Evolutionary conservation across 1,140 invertebrate genomes (phyloP).

Genomic region (Patella vulgata): DNA sequence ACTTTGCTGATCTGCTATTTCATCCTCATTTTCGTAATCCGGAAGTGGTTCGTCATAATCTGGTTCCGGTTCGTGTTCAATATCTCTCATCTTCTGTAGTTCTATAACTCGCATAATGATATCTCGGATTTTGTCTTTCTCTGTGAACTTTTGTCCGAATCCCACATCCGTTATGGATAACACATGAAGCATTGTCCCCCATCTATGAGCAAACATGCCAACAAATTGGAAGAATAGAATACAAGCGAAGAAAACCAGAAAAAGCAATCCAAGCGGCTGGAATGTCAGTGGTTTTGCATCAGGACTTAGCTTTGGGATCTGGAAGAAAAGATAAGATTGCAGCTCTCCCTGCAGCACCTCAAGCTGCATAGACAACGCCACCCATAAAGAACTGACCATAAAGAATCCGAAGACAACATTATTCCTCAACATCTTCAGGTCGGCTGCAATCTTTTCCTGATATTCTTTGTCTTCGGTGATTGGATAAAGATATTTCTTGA

Average conservation of each 20-base stretch:
- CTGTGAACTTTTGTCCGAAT: constrained; percentile 37
- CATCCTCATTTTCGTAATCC: constrained; percentile 35
- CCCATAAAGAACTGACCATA: constrained; percentile 97
- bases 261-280: constrained; percentile 67
- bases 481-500: constrained; percentile 54
- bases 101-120: constrained; percentile 46
- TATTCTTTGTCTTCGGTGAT: constrained; percentile 51
- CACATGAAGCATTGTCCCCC: constrained; percentile 97
- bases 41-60: constrained; percentile 47
- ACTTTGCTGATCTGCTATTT: constrained; percentile 31
- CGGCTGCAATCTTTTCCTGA: constrained; percentile 71
- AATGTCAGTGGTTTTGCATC: constrained; percentile 41
- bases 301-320: constrained; percentile 42
- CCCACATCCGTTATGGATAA: constrained; percentile 82
- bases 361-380: constrained; percentile 97
- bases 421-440: constrained; percentile 92
- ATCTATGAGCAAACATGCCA: constrained; percentile 72
- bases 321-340: constrained; percentile 81
- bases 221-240: constrained; percentile 68
- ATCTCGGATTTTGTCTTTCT: constrained; percentile 47
- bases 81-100: constrained; percentile 49
- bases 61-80: constrained; percentile 51
- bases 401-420: constrained; percentile 95
- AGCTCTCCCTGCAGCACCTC: constrained; percentile 80
- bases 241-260: constrained; percentile 66